Evolutionary conservation across 2,888 invertebrate genomes (phyloP).

Genomic region (Caenorhabditis zanzibari): DNA sequence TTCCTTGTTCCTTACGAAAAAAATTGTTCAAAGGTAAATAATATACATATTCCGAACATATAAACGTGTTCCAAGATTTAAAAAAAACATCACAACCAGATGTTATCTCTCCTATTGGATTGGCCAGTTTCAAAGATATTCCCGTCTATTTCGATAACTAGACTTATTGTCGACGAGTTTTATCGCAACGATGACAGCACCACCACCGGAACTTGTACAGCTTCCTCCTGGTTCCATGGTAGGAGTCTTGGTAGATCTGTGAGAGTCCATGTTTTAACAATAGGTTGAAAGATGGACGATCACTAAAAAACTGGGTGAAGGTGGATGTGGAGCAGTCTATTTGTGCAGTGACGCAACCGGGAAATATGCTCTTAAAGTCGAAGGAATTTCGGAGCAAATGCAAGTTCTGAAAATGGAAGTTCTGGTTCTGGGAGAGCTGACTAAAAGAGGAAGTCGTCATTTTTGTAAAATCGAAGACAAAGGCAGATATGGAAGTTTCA

Average conservation of each 20-base stretch:
- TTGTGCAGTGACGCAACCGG: constrained; percentile 74
- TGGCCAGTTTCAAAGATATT: not conserved
- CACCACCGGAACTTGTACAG: constrained; percentile 75
- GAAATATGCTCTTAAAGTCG: constrained; percentile 79
- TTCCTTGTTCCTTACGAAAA: not conserved
- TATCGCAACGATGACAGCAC: constrained; percentile 61
- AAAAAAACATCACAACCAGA: not conserved
- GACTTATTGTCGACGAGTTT: constrained; percentile 53
- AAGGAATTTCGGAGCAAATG: constrained; percentile 77
- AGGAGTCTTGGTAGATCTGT: not conserved
- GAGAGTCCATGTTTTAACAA: not conserved
- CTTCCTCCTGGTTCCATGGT: constrained; percentile 72
- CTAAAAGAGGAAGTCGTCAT: constrained; percentile 78
- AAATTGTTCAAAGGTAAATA: not conserved
- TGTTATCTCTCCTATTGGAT: not conserved
- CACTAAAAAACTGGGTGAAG: constrained; percentile 80
- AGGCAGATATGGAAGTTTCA: constrained; percentile 80
- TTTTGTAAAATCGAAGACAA: constrained; percentile 82
- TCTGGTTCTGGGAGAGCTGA: constrained; percentile 78
- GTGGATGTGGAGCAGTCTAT: constrained; percentile 81
- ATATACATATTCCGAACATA: too few species aligned
- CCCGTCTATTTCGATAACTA: constrained; percentile 39
- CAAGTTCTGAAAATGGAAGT: constrained; percentile 82
- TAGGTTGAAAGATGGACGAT: constrained; percentile 79
- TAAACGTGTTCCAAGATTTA: not conserved